phyloP scores from a whole-genome alignment of 1,140 invertebrate genomes.

The Drosophila sulfurigaster region DNA sequence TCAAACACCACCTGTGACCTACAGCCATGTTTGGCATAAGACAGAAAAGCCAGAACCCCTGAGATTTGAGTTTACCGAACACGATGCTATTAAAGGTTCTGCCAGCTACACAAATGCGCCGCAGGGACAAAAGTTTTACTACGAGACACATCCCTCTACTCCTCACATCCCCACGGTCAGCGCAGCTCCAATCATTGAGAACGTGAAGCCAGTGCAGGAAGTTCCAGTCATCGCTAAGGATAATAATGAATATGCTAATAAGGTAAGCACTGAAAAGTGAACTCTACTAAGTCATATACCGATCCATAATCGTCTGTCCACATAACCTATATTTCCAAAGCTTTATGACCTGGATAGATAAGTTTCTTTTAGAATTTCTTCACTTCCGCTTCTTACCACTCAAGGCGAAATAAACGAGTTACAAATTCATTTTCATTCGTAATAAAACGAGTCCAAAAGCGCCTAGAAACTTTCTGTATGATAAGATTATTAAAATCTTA shows the following conservation, averaged over 20 bases:
- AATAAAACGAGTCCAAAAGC: too few species aligned
- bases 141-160: conserved; percentile 56
- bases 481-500: too few species aligned
- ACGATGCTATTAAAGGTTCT: conserved; percentile 69
- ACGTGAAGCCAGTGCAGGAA: conserved; percentile 55
- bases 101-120: conserved; percentile 70
- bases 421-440: too few species aligned
- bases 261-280: conserved; percentile 32
- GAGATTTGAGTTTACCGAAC: conserved; percentile 81
- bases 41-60: conserved; percentile 68
- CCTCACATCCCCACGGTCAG: conserved; percentile 36
- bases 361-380: too few species aligned
- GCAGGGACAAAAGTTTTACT: conserved; percentile 52
- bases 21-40: conserved; percentile 45
- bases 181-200: conserved; percentile 14
- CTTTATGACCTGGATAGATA: too few species aligned
- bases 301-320: too few species aligned
- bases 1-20: conserved; percentile 17
- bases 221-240: conserved; percentile 56
- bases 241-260: conserved; percentile 25
- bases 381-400: too few species aligned
- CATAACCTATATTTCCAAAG: too few species aligned
- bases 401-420: too few species aligned
- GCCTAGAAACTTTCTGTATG: too few species aligned
- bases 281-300: too few species aligned